A percentile compares a stretch with the other conserved stretches of the same genome.
These are phyloP conservation scores for Diorhabda sublineata DNA, from an alignment of 1,140 invertebrate genomes.

Conservation along the genomic window DNA sequence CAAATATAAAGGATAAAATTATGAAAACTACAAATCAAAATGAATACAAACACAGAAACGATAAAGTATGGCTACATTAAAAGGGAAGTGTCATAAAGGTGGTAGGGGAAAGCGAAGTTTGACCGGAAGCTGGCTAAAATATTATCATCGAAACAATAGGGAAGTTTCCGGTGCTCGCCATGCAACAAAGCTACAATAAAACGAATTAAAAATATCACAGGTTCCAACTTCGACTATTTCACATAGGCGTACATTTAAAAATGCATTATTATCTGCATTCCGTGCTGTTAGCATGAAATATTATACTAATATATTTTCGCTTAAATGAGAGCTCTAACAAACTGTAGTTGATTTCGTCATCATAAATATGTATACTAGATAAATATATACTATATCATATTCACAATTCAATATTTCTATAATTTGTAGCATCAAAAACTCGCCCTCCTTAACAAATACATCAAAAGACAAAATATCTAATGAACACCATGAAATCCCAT, in stretches of 20 bases:
- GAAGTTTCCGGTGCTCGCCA: conserved; percentile 25
- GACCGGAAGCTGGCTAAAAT: conserved; percentile 29
- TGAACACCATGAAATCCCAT: too few relatives aligned
- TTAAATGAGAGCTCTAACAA: too few relatives aligned
- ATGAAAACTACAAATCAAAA: conserved; percentile 24
- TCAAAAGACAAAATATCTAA: too few relatives aligned
- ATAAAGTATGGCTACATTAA: conserved; percentile 22
- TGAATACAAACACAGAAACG: conserved; percentile 17
- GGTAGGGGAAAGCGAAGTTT: conserved; percentile 23
- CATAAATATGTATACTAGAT: too few relatives aligned
- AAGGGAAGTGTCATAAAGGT: conserved; percentile 23
- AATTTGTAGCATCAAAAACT: too few relatives aligned
- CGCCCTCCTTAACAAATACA: too few relatives aligned
- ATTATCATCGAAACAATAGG: conserved; percentile 33
- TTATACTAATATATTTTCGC: too few relatives aligned
- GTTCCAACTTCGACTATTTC: conserved; percentile 6
- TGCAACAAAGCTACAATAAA: conserved; percentile 31
- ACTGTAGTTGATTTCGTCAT: too few relatives aligned
- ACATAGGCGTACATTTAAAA: conserved; percentile 7
- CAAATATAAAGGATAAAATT: conserved; percentile 20
- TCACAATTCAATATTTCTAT: too few relatives aligned
- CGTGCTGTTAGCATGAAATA: too few relatives aligned
- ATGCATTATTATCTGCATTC: too few relatives aligned
- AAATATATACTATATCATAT: too few relatives aligned
- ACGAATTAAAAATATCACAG: conserved; percentile 32